Conservation (phyloP, 2,888 invertebrate genomes). For the Drosophila bunnanda region DNA sequence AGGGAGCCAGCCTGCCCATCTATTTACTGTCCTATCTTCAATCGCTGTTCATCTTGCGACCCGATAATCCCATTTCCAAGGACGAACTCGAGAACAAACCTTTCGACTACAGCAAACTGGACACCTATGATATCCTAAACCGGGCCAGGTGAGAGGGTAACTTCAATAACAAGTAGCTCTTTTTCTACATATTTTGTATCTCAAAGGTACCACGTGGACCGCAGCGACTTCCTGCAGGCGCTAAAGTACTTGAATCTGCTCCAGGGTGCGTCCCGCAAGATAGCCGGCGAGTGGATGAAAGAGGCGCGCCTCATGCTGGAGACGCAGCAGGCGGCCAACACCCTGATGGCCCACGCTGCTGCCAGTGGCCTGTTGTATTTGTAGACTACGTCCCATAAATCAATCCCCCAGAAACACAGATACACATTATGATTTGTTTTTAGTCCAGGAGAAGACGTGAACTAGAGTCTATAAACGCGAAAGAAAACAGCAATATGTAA, state of each 20-base stretch:
- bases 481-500: slow-evolving; percentile 36
- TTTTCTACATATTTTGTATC: background rate
- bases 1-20: slow-evolving; percentile 93
- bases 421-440: slow-evolving; percentile 34
- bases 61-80: slow-evolving; percentile 89
- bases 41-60: slow-evolving; percentile 91
- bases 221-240: slow-evolving; percentile 94
- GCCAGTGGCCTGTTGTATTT: slow-evolving; percentile 86
- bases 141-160: slow-evolving; percentile 89
- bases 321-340: slow-evolving; percentile 95
- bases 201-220: slow-evolving; percentile 92
- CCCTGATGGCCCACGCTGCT: slow-evolving; percentile 94
- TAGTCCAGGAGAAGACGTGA: slow-evolving; percentile 23
- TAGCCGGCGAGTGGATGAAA: slow-evolving; percentile 94
- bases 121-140: slow-evolving; percentile 95
- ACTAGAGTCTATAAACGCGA: slow-evolving; percentile 8
- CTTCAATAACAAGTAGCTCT: too few relatives aligned
- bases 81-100: slow-evolving; percentile 90
- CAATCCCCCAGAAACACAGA: slow-evolving; percentile 15
- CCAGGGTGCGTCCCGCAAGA: slow-evolving; percentile 93
- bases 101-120: slow-evolving; percentile 89
- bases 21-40: slow-evolving; percentile 95
- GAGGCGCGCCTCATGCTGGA: slow-evolving; percentile 93
- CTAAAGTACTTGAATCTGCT: slow-evolving; percentile 94
- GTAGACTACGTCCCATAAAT: slow-evolving; percentile 70